Base-by-base conservation (phyloP, 2,113 vertebrate species). In the Xerus inauris region DNA sequence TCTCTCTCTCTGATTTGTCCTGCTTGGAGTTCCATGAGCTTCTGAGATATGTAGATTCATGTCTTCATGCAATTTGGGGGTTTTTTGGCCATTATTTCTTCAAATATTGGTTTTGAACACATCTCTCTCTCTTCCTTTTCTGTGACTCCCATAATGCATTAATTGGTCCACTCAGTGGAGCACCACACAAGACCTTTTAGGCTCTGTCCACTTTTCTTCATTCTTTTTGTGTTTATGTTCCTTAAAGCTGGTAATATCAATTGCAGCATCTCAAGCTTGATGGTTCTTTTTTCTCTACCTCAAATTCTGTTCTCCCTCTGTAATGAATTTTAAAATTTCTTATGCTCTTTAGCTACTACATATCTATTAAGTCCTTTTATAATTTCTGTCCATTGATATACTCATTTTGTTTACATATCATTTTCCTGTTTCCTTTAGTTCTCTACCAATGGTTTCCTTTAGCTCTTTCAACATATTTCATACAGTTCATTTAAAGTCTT, bases 351-450 rank as follows among this genome's bases (percentile, higher is more conserved):
- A 88, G 65, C 12, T 88, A 42, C 83, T 51, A 57, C 35, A 38
- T 87, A 86, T 89, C 35, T 71, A 30, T 79, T 75, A 22, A 22
- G 86, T 35, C 40, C 38, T 65, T 92, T 94, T 57, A 42, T 80
- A 85, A 62, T 73, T 73, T 47, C 51, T 84, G 0, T 87, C 49
- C 62, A 8, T 45, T 47, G 13, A 72, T 57, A 67, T 22, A 54
- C 7, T 83, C 38, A 51, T 73, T 62, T 64, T 83, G 13, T 91
- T 71, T n/a, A 69, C 12, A 2, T 1, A 0, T 82, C 8, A 64
- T 82, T 91, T 82, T 96, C 75, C 59, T 81, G 49, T 20, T 85
- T 90, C 80, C 73, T 69, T 69, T n/a, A 19, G 32, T 35, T n/a
- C 49, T 89, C 54, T 92, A 45, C 77, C 6, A 45, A 11, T 96